A percentile compares a stretch with the other conserved stretches of the same genome.
Evolutionary conservation across 2,888 invertebrate species (phyloP).

Genomic region (Lepas anatifera): DNA sequence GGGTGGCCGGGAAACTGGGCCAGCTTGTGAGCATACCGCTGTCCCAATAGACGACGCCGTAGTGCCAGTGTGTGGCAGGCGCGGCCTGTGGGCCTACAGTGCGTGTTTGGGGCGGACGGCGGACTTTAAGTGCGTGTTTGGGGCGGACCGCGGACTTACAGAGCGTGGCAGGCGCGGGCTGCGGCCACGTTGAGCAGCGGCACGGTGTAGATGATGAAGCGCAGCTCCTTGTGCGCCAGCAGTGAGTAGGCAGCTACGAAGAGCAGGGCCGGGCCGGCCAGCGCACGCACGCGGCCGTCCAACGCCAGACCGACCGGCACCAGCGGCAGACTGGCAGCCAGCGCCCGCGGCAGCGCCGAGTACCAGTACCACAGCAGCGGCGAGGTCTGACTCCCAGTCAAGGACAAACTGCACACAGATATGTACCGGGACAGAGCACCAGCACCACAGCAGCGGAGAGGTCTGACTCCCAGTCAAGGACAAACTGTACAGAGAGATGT

Average conservation of each 20-base stretch:
- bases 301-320: conserved; percentile 62
- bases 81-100: no score
- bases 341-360: conserved; percentile 85
- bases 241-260: conserved; percentile 87
- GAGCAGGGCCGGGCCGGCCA: conserved; percentile 54
- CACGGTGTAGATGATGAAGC: conserved; percentile 79
- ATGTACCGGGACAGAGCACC: no score
- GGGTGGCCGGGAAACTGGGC: no score
- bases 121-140: no score
- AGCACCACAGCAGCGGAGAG: no score
- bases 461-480: no score
- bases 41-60: no score
- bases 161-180: conserved; percentile 70
- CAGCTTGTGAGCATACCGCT: no score
- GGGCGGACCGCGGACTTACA: conserved; percentile 53
- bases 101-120: no score
- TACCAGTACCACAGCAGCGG: conserved; percentile 98
- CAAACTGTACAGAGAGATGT: no score
- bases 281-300: conserved; percentile 54
- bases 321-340: conserved; percentile 66
- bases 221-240: conserved; percentile 91
- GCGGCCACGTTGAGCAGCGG: conserved; percentile 83
- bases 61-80: no score
- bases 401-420: no score
- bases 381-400: conserved; percentile 50